Percentiles rank a stretch among this genome's conserved stretches.
phyloP scores from a whole-genome alignment of 2,113 vertebrate species.

The Carassius auratus region DNA sequence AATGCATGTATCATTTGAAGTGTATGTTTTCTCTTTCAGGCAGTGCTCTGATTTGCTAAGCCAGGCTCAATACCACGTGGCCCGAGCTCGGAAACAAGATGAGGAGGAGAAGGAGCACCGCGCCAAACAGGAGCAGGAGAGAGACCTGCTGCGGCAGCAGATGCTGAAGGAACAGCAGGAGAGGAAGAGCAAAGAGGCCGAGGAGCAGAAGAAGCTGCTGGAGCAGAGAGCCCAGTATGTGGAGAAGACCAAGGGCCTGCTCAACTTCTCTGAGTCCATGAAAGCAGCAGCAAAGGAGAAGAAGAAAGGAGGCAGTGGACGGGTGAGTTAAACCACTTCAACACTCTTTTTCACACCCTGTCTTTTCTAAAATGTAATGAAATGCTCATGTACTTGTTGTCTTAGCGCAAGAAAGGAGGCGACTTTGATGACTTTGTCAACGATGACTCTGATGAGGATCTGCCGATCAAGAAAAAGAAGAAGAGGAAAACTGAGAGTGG shows the following conservation, averaged over 20 bases:
- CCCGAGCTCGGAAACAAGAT: slow-evolving; percentile 97
- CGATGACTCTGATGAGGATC: slow-evolving; percentile 93
- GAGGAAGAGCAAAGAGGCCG: slow-evolving; percentile 85
- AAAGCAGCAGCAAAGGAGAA: slow-evolving; percentile 92
- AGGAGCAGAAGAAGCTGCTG: slow-evolving; percentile 95
- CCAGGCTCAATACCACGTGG: slow-evolving; percentile 98
- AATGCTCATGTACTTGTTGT: slow-evolving; percentile 37
- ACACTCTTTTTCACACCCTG: not conserved
- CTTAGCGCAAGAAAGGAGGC: slow-evolving; percentile 88
- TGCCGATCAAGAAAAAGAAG: slow-evolving; percentile 89
- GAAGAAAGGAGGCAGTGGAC: slow-evolving; percentile 82
- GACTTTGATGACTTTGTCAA: slow-evolving; percentile 98
- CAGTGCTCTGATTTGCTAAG: slow-evolving; percentile 96
- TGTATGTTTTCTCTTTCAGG: slow-evolving; percentile 68
- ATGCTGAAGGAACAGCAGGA: slow-evolving; percentile 92
- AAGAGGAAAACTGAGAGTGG: slow-evolving; percentile 87
- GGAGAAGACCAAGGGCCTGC: slow-evolving; percentile 95
- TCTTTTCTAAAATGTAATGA: no score
- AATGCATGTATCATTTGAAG: not conserved
- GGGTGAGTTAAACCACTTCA: slow-evolving; percentile 72
- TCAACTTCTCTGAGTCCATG: slow-evolving; percentile 83
- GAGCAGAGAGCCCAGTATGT: slow-evolving; percentile 96
- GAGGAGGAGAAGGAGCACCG: slow-evolving; percentile 96
- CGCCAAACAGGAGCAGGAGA: slow-evolving; percentile 95
- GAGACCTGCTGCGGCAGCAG: slow-evolving; percentile 89